Evolutionary conservation across 2,797 vertebrate species (phyloP).

Genomic region (Limosa lapponica): DNA sequence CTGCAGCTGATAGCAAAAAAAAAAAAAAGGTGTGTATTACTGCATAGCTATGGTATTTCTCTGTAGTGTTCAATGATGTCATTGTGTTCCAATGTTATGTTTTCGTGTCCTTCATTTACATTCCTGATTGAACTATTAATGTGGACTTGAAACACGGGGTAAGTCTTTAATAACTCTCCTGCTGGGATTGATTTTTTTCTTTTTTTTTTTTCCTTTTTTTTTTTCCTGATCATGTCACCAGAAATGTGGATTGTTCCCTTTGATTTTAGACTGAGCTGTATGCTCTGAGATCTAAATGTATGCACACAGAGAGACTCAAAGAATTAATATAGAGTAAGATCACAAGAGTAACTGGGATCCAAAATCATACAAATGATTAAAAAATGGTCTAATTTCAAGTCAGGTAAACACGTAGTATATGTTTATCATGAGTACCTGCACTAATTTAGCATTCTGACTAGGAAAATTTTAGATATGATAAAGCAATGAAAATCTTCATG

Average conservation of each 20-base stretch:
- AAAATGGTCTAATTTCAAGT: background rate
- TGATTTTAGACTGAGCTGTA: background rate
- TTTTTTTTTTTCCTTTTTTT: background rate
- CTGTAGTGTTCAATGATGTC: background rate
- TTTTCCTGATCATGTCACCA: background rate
- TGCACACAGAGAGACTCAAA: accelerated
- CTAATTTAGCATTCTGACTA: background rate
- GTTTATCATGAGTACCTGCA: background rate
- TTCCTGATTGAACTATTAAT: background rate
- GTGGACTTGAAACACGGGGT: background rate
- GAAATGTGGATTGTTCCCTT: background rate
- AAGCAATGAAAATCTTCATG: background rate
- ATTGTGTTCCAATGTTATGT: background rate
- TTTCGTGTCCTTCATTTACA: background rate
- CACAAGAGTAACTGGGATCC: background rate
- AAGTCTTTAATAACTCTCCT: background rate
- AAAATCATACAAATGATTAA: background rate
- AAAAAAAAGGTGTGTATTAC: background rate
- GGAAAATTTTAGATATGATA: background rate
- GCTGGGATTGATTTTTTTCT: background rate
- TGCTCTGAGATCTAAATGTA: background rate
- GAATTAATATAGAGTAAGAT: background rate
- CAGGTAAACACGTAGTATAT: background rate
- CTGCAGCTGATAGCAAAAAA: background rate
- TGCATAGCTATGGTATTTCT: background rate